A percentile compares a stretch with the other conserved stretches of the same genome.
These are phyloP conservation scores for Coelogynopora nodosa DNA, from an alignment of 2,888 invertebrate species.

Conservation along the genomic window DNA sequence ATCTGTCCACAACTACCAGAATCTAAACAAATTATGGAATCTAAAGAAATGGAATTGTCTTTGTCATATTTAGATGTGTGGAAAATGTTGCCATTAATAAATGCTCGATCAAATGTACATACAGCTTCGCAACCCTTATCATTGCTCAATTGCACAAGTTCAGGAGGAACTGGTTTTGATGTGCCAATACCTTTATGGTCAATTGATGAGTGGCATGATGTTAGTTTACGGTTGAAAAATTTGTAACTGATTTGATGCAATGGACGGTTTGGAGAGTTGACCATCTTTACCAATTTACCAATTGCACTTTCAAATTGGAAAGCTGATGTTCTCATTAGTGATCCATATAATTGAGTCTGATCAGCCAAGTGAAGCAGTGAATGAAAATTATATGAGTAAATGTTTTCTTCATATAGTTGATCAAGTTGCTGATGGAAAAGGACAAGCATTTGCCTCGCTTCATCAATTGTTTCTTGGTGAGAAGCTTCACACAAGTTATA, in stretches of 20 bases:
- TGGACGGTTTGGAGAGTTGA: not conserved
- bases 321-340: not conserved
- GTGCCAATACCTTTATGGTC: not conserved
- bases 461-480: not conserved
- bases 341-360: conserved; percentile 1
- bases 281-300: not conserved
- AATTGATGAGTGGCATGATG: conserved; percentile 9
- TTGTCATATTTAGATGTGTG: not conserved
- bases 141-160: not conserved
- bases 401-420: conserved; percentile 21
- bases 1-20: not conserved
- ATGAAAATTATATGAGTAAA: not conserved
- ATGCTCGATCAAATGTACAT: not conserved
- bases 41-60: not conserved
- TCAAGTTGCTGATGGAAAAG: conserved; percentile 8
- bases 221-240: conserved; percentile 12
- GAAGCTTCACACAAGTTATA: conserved; percentile 15
- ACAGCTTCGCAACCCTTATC: not conserved
- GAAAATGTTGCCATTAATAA: not conserved
- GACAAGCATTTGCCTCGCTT: not conserved
- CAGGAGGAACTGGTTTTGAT: not conserved
- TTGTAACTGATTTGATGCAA: not conserved
- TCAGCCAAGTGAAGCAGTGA: not conserved
- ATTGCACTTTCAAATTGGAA: conserved; percentile 12
- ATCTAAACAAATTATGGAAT: not conserved